Percentiles rank a stretch among this genome's conserved stretches.
Conservation (phyloP, 2,113 vertebrate species). For the Otis tarda region DNA sequence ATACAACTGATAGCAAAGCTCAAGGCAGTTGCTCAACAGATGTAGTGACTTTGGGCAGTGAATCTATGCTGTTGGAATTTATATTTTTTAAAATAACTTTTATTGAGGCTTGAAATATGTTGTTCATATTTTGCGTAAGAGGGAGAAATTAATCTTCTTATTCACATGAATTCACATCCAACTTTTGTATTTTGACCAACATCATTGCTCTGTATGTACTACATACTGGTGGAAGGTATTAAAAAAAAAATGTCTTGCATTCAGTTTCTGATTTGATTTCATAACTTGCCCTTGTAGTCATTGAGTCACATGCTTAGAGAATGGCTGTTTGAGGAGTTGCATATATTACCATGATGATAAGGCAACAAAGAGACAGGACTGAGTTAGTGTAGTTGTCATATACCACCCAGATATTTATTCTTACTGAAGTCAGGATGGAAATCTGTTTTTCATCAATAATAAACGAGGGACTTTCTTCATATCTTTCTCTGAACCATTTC, state of each 20-base stretch:
- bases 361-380: neutral
- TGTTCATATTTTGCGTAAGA: neutral
- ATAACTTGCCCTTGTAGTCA: neutral
- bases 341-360: neutral
- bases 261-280: neutral
- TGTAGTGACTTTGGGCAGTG: neutral
- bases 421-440: neutral
- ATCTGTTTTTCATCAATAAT: neutral
- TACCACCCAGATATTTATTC: neutral
- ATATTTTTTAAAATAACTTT: neutral
- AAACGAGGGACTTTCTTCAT: neutral
- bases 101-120: neutral
- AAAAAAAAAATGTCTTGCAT: neutral
- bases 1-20: neutral
- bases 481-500: neutral
- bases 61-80: neutral
- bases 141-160: neutral
- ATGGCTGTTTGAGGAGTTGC: neutral
- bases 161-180: neutral
- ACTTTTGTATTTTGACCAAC: neutral
- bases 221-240: neutral
- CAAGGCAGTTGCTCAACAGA: neutral
- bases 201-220: neutral
- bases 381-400: neutral
- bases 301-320: neutral